Percentiles rank a stretch among this genome's conserved stretches.
phyloP scores from a whole-genome alignment of 2,797 vertebrate genomes.

The Cygnus olor region DNA sequence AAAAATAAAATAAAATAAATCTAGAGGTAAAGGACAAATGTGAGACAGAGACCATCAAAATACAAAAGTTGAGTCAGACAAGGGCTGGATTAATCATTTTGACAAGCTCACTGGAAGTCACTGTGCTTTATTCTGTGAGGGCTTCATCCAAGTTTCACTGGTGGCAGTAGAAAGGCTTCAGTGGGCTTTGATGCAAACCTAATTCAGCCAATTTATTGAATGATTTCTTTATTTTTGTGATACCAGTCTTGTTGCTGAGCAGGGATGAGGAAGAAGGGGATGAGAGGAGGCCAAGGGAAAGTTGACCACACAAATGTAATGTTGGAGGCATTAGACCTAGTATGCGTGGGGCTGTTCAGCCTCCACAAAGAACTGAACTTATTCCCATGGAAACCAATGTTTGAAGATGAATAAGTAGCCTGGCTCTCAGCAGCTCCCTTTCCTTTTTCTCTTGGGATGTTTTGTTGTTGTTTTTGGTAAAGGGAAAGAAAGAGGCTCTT shows the following conservation, averaged over 20 bases:
- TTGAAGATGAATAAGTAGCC: constrained; percentile 60
- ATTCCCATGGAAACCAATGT: constrained; percentile 80
- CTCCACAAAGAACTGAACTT: constrained; percentile 71
- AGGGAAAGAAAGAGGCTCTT: constrained; percentile 52
- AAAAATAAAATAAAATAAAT: no score
- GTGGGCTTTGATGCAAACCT: constrained; percentile 29
- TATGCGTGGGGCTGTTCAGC: constrained; percentile 22
- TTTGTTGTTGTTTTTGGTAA: constrained; percentile 70
- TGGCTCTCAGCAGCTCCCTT: constrained; percentile 67
- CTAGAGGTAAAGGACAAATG: not conserved
- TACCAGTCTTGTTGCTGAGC: constrained; percentile 52
- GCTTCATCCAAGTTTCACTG: constrained; percentile 17
- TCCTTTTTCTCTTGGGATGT: constrained; percentile 70
- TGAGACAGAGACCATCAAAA: not conserved
- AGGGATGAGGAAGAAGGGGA: constrained; percentile 3
- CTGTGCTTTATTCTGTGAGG: constrained; percentile 2
- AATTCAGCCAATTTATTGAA: constrained; percentile 54
- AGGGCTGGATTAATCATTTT: not conserved
- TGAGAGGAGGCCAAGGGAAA: constrained; percentile 52
- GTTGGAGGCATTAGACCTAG: constrained; percentile 24
- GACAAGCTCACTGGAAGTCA: constrained; percentile 23
- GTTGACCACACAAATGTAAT: constrained; percentile 72
- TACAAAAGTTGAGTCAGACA: not conserved
- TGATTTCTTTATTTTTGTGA: constrained; percentile 58
- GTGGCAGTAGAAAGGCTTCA: constrained; percentile 28